Conservation (phyloP, 2,888 invertebrate species). For the Hirtodrosophila trivittata region DNA sequence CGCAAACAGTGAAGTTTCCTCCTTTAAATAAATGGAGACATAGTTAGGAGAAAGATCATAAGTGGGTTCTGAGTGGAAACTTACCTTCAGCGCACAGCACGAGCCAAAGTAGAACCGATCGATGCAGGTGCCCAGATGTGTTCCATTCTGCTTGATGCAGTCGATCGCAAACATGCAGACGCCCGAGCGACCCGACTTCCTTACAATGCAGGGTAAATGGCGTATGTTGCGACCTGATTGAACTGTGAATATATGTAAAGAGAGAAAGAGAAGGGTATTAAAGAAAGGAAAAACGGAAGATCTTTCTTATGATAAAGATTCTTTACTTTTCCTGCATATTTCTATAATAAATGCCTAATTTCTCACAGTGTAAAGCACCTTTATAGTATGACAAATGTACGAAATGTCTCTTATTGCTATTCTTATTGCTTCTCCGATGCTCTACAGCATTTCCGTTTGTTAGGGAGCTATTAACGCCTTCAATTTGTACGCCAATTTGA, state of each 20-base stretch:
- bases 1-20: constrained; percentile 73
- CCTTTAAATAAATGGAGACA: constrained; percentile 30
- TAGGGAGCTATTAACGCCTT: constrained; percentile 67
- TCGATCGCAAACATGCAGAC: constrained; percentile 97
- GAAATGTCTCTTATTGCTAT: constrained; percentile 28
- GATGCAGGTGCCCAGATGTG: constrained; percentile 95
- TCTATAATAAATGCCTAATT: not conserved
- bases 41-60: not conserved
- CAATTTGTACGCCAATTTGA: constrained; percentile 76
- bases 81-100: constrained; percentile 90
- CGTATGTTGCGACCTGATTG: constrained; percentile 93
- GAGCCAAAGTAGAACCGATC: constrained; percentile 97
- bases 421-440: constrained; percentile 41
- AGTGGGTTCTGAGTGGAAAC: constrained; percentile 7
- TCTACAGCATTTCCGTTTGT: constrained; percentile 65
- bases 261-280: not conserved
- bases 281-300: no score
- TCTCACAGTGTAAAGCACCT: constrained; percentile 15
- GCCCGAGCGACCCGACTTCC: constrained; percentile 91
- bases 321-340: no score
- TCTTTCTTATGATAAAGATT: no score
- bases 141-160: constrained; percentile 94
- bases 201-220: constrained; percentile 93
- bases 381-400: constrained; percentile 10
- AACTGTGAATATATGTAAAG: constrained; percentile 84